A percentile compares a stretch with the other conserved stretches of the same genome.
Evolutionary conservation across 2,797 vertebrate species (phyloP).

Genomic region (Macropodus opercularis): DNA sequence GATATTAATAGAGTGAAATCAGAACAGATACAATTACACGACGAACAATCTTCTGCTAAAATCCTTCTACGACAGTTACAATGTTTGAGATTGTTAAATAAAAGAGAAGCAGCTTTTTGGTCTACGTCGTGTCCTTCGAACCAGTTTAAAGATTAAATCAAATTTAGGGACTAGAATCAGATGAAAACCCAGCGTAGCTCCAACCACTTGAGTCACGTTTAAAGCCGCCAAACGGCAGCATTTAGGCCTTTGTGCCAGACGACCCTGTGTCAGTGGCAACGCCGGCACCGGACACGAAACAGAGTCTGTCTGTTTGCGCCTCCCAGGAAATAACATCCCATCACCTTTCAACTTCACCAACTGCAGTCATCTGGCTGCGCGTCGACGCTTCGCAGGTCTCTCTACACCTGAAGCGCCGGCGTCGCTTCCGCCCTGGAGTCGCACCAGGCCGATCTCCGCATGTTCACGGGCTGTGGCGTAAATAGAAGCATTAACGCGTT

Average conservation of each 20-base stretch:
- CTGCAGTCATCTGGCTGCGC: conserved; percentile 39
- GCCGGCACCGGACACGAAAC: conserved; percentile 27
- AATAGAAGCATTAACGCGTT: background rate
- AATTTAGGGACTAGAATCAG: too few relatives aligned
- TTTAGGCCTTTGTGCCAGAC: background rate
- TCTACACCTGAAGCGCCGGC: background rate
- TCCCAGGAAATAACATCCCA: conserved; percentile 56
- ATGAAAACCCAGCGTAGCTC: background rate
- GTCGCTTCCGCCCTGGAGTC: conserved; percentile 1
- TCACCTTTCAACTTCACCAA: conserved; percentile 50
- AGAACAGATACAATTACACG: too few relatives aligned
- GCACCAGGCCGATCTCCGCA: conserved; percentile 13
- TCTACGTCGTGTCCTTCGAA: too few relatives aligned
- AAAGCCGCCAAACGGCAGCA: conserved; percentile 13
- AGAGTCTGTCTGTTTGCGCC: conserved; percentile 34
- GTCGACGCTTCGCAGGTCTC: conserved; percentile 16
- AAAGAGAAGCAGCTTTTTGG: too few relatives aligned
- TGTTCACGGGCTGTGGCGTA: conserved; percentile 1
- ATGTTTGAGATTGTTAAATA: too few relatives aligned
- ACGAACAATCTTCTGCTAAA: too few relatives aligned
- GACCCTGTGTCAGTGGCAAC: conserved; percentile 4
- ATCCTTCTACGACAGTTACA: too few relatives aligned
- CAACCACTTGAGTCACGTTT: background rate
- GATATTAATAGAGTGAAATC: too few relatives aligned
- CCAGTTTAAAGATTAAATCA: background rate